Base-by-base conservation (phyloP, 2,113 vertebrate genomes). In the Zosterops japonicus region DNA sequence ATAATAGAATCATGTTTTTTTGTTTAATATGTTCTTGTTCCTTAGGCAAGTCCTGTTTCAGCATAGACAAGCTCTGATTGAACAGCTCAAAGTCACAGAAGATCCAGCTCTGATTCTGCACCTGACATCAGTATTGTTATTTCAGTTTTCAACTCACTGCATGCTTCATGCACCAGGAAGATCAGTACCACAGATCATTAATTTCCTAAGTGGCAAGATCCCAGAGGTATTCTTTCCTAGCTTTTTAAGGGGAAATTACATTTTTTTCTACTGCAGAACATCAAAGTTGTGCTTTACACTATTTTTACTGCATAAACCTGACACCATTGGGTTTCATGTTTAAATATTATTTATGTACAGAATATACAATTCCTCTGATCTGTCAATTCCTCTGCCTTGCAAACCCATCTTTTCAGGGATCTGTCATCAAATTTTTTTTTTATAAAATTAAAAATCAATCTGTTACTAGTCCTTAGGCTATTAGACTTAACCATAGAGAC, bases 101-200 rank as follows among this genome's bases (percentile, higher is more conserved):
- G 99, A 99, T n/a, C 98, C 99, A 5, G 99, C 99, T 16, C 98
- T 99, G 68, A 97, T 98, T 80, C 98, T 99, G 57, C 99, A 99
- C 91, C 98, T 99, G 92, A 98, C 98, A 39, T 98, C 99, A 20
- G 98, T 99, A 35, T 97, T 99, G 94, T 96, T 99, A 61, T 99
- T 99, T 94, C 99, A 99, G 94, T 98, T 98, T 90, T 96, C 96
- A 85, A 99, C 98, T 39, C 98, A 99, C 90, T 98, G 98, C 92
- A 99, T 99, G 98, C 98, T 99, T 84, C 99, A 99, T 83, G 98
- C 99, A 21, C 99, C 99, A 7, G 99, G 99, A 60, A 98, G 99
- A 98, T 99, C 99, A 65, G 99, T 99, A 59, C 99, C 99, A 35
- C 99, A 99, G 90, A 98, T 99, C 95, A 98, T 99, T 85, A 94